Percentiles rank a stretch among this genome's conserved stretches.
phyloP scores from a whole-genome alignment of 2,888 invertebrate species.

The Sphecodes monilicornis region DNA sequence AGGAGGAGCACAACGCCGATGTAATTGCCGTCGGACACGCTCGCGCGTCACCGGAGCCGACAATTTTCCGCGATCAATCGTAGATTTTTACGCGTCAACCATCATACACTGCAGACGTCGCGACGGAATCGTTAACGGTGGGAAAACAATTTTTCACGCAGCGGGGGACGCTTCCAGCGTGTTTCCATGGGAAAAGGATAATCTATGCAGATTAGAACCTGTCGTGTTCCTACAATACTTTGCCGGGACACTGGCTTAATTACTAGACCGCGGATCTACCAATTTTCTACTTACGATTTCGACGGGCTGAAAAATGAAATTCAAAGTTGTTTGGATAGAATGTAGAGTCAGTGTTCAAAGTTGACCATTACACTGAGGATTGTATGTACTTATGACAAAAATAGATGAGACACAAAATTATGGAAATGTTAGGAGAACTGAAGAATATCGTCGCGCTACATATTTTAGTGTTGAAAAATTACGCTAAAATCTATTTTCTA shows the following conservation, averaged over 20 bases:
- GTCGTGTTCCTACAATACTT: background rate
- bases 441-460: too few species aligned
- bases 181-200: background rate
- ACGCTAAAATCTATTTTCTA: too few species aligned
- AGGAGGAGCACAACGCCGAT: constrained; percentile 68
- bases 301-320: background rate
- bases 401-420: too few species aligned
- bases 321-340: background rate
- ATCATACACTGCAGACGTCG: background rate
- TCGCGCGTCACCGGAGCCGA: constrained; percentile 29
- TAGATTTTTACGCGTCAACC: constrained; percentile 26
- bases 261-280: background rate
- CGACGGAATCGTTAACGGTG: background rate
- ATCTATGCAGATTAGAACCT: background rate
- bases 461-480: too few species aligned
- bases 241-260: background rate
- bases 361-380: background rate
- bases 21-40: constrained; percentile 73
- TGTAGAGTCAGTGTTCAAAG: background rate
- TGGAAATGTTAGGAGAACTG: too few species aligned
- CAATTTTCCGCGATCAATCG: constrained; percentile 59
- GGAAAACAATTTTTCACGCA: constrained; percentile 1
- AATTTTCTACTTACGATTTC: background rate
- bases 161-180: background rate
- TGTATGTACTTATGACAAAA: too few species aligned